A percentile compares a stretch with the other conserved stretches of the same genome.
Evolutionary conservation across 92 coral and sea anemone genomes (phyloP).

Genomic region (Porites lobata): DNA sequence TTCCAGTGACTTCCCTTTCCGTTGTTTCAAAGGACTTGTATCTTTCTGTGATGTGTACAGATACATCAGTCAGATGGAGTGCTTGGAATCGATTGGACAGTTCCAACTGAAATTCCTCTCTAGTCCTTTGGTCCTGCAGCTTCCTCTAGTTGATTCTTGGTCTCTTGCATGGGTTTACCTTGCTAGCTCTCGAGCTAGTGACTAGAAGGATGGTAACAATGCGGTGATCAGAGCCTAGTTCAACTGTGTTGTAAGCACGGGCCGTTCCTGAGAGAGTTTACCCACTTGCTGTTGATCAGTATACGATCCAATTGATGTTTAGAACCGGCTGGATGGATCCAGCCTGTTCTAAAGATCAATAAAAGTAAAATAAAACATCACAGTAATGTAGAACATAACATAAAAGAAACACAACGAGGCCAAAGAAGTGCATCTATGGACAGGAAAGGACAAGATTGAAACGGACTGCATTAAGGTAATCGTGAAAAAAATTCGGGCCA

Average conservation of each 20-base stretch:
- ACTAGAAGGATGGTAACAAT: background rate
- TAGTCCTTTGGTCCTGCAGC: background rate
- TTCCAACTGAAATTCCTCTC: conserved; percentile 38
- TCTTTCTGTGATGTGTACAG: background rate
- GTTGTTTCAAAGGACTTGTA: background rate
- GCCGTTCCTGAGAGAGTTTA: conserved; percentile 29
- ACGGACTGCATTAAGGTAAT: too few species aligned
- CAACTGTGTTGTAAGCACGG: conserved; percentile 18
- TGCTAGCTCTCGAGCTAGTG: background rate
- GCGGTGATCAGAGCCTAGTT: conserved; percentile 28
- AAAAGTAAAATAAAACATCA: too few species aligned
- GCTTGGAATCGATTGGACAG: conserved; percentile 10
- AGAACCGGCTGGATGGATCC: conserved; percentile 18
- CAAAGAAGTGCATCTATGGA: too few species aligned
- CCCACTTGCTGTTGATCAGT: conserved; percentile 28
- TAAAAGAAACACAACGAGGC: too few species aligned
- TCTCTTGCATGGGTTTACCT: background rate
- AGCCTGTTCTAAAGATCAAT: background rate
- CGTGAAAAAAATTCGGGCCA: too few species aligned
- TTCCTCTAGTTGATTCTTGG: conserved; percentile 28
- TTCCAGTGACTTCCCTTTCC: background rate
- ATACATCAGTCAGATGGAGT: background rate
- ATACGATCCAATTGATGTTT: conserved; percentile 30
- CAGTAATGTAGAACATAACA: too few species aligned
- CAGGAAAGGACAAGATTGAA: too few species aligned